Percentiles rank a stretch among this genome's conserved stretches.
Conservation (phyloP, 2,888 invertebrate genomes). For the Phyllotreta cruciferae region DNA sequence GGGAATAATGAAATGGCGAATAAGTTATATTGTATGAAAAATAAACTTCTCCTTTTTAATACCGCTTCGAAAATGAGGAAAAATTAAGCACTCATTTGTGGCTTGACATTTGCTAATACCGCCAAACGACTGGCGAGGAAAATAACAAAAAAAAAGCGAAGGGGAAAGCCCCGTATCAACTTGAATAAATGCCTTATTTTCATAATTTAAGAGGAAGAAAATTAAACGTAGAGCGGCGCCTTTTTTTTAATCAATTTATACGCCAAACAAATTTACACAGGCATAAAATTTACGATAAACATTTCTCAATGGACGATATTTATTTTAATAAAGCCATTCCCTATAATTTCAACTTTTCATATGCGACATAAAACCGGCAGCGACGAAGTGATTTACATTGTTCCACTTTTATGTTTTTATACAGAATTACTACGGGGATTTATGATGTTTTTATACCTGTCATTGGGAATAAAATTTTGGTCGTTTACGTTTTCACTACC, state of each 20-base stretch:
- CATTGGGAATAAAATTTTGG: constrained; percentile 15
- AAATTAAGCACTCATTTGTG: constrained; percentile 13
- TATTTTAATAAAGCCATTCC: no score
- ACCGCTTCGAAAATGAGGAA: neutral
- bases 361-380: constrained; percentile 5
- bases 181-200: constrained; percentile 24
- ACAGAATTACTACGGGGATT: constrained; percentile 8
- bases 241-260: neutral
- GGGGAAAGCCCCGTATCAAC: constrained; percentile 8
- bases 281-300: neutral
- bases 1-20: constrained; percentile 12
- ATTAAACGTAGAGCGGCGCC: no score
- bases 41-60: constrained; percentile 18
- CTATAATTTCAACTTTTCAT: neutral
- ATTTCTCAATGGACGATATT: no score
- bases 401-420: constrained; percentile 13
- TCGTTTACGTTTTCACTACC: constrained; percentile 12
- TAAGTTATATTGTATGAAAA: constrained; percentile 14
- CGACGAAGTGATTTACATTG: constrained; percentile 15
- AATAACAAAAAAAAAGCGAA: neutral
- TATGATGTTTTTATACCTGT: constrained; percentile 16
- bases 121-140: constrained; percentile 1
- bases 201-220: neutral
- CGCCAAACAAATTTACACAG: constrained; percentile 5
- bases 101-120: constrained; percentile 14